Evolutionary conservation across 2,113 vertebrate genomes (phyloP), one percentile per base, ranked within the genome.

Genomic region (Passer domesticus): DNA sequence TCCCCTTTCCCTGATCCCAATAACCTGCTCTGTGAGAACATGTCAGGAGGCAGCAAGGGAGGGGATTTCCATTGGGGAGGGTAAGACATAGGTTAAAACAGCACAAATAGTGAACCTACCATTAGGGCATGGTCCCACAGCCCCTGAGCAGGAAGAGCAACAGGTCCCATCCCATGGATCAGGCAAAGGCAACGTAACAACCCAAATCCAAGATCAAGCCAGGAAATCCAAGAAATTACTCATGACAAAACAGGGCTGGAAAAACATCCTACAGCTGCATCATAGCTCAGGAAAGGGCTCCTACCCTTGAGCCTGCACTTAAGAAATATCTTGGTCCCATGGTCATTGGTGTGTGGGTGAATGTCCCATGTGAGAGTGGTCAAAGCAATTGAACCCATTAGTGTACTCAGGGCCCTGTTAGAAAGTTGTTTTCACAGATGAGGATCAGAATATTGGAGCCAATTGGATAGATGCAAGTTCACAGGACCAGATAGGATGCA

Each of bases 271-370:
- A 13, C 16, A 80, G 6, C 22, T 39, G 3, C 11, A 44, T 4
- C 9, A 33, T 1, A 13, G 7, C 28, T 70, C 6, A 87, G 20
- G 7, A 84, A 37, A 0, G 0, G 1, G 2, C 8, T 44, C 0
- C 0, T 5, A 0, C 0, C 10, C 56, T 75, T 70, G 28, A 4
- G 9, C 5, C 23, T 62, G 56, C 53, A 21, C 6, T 62, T 78
- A 67, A 86, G 27, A 79, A 55, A 58, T 23, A 22, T 66, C 31
- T 62, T 47, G n/a, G 14, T 37, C 39, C 9, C 17, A 17, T 19
- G 39, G 33, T 75, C 62, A 41, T 39, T 44, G 22, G 10, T 16
- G n/a, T 21, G 37, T 68, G 49, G 23, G 9, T 41, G 27, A 15
- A 64, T 9, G n/a, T 41, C 25, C 8, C 81, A 70, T 24, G n/a